A percentile compares a stretch with the other conserved stretches of the same genome.
Conservation (phyloP, 2,797 vertebrate species). For the Telmatherina bonti region DNA sequence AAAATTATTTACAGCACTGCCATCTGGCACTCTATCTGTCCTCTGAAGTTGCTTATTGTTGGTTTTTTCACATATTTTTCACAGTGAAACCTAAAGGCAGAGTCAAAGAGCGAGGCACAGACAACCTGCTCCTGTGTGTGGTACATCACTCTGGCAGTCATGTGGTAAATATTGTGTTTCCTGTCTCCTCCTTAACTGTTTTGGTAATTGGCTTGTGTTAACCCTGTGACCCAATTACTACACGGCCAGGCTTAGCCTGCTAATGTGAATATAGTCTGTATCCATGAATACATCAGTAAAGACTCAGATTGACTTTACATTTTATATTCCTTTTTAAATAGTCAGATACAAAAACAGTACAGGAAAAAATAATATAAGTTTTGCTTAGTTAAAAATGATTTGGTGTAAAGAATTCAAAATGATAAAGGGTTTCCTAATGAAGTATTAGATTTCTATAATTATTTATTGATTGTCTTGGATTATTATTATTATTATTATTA, state of each 20-base stretch:
- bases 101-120: constrained; percentile 20
- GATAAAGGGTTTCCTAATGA: neutral
- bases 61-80: constrained; percentile 8
- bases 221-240: constrained; percentile 82
- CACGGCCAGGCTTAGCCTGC: constrained; percentile 38
- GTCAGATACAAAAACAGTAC: constrained; percentile 7
- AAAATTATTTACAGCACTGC: neutral
- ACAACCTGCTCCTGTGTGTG: constrained; percentile 61
- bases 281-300: constrained; percentile 8
- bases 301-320: neutral
- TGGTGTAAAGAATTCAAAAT: neutral
- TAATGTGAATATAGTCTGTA: constrained; percentile 12
- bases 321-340: constrained; percentile 25
- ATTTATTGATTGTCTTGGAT: too few relatives aligned
- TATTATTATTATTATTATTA: too few relatives aligned
- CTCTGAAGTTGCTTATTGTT: neutral
- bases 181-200: constrained; percentile 86
- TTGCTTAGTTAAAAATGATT: neutral
- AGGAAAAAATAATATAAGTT: constrained; percentile 3
- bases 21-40: neutral
- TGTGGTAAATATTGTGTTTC: constrained; percentile 86
- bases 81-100: constrained; percentile 20
- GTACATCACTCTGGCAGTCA: constrained; percentile 80
- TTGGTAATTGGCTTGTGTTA: constrained; percentile 88
- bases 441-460: too few relatives aligned